Evolutionary conservation across 1,140 invertebrate species (phyloP).

Genomic region (Paraescarpia echinospica): DNA sequence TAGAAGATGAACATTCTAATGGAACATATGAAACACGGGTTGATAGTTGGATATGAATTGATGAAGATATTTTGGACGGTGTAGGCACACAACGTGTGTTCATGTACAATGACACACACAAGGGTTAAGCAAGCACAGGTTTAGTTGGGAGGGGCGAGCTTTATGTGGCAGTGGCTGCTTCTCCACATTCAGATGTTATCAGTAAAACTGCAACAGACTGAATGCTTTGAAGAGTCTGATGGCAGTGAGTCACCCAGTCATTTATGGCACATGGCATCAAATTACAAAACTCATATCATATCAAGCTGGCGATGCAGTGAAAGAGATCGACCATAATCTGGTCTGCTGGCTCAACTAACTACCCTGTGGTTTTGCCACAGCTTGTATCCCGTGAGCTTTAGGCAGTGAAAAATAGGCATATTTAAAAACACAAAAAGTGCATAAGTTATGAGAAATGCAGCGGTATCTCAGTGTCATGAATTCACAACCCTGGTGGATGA

Average conservation of each 20-base stretch:
- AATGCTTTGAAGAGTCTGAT: background rate
- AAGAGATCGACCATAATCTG: background rate
- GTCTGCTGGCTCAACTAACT: background rate
- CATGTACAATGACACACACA: background rate
- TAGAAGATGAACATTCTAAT: background rate
- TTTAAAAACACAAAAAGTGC: background rate
- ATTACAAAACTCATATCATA: background rate
- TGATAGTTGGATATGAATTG: background rate
- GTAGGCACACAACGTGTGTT: background rate
- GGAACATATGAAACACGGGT: background rate
- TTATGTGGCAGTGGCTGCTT: background rate
- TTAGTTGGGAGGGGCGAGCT: background rate
- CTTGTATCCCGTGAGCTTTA: background rate
- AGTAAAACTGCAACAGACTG: background rate
- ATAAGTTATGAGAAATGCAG: background rate
- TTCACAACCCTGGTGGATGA: too few species aligned
- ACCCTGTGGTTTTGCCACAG: background rate
- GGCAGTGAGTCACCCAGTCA: background rate
- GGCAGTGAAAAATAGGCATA: background rate
- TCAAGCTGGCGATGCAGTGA: background rate
- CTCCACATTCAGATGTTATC: background rate
- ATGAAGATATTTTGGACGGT: background rate
- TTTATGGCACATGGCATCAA: background rate
- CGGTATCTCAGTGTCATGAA: too few species aligned
- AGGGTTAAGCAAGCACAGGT: background rate